phyloP scores from a whole-genome alignment of 1,140 invertebrate species.

The Drosophila takahashii region DNA sequence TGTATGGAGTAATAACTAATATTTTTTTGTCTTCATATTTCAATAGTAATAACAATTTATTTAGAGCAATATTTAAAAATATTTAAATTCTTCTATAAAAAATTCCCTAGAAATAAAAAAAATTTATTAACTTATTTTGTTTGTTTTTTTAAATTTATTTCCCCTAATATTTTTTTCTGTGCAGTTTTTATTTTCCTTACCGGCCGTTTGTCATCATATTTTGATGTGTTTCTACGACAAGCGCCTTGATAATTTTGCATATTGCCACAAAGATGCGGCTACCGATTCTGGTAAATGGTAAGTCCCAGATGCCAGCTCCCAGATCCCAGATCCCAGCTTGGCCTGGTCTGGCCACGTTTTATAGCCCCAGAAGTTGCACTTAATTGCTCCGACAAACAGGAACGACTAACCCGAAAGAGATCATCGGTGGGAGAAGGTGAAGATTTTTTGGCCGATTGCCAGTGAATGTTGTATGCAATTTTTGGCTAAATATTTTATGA shows the following conservation, averaged over 20 bases:
- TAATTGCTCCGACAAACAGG: conserved; percentile 22
- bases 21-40: no score
- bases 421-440: background rate
- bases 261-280: conserved; percentile 31
- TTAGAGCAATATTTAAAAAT: no score
- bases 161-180: background rate
- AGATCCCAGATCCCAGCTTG: no score
- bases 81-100: no score
- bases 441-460: conserved; percentile 25
- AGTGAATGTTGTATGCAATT: conserved; percentile 47
- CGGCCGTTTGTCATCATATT: conserved; percentile 20
- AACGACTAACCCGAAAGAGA: background rate
- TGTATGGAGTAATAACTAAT: no score
- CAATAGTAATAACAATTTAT: no score
- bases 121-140: no score
- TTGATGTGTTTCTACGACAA: conserved; percentile 21
- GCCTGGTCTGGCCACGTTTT: conserved; percentile 6
- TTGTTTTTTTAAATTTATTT: no score
- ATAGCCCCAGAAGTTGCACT: conserved; percentile 19
- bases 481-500: conserved; percentile 63
- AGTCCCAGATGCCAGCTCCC: no score
- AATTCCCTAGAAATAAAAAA: no score
- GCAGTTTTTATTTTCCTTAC: background rate
- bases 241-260: conserved; percentile 26
- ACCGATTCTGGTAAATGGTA: background rate